These are phyloP conservation scores for Aegithalos caudatus DNA, from an alignment of 2,113 vertebrate species.

Conservation along the genomic window DNA sequence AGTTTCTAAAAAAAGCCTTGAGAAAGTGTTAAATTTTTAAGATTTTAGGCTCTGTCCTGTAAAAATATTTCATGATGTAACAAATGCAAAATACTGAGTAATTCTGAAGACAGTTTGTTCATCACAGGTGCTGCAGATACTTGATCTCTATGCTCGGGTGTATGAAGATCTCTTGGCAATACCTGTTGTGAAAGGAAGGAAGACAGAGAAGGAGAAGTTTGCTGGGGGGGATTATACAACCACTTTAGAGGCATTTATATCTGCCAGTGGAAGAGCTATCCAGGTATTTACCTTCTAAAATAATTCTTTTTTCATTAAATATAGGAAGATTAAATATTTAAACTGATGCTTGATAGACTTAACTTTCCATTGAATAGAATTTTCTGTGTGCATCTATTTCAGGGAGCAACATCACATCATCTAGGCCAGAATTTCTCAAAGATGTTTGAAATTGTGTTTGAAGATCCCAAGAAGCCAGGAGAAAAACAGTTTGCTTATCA, in stretches of 20 bases:
- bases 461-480: slow-evolving; percentile 91
- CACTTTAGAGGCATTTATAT: slow-evolving; percentile 93
- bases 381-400: slow-evolving; percentile 9
- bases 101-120: not conserved
- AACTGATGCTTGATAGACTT: not conserved
- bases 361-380: not conserved
- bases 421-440: slow-evolving; percentile 96
- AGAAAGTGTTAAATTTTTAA: not conserved
- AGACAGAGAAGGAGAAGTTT: slow-evolving; percentile 98
- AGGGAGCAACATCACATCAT: slow-evolving; percentile 97
- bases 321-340: not conserved
- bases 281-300: slow-evolving; percentile 75
- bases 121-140: slow-evolving; percentile 89
- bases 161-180: slow-evolving; percentile 97
- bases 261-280: slow-evolving; percentile 93
- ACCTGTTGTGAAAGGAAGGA: slow-evolving; percentile 93
- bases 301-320: not conserved
- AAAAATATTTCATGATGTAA: not conserved
- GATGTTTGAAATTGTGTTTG: slow-evolving; percentile 97
- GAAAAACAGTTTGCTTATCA: slow-evolving; percentile 96
- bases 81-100: not conserved
- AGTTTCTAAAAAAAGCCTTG: not conserved
- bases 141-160: slow-evolving; percentile 89
- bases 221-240: slow-evolving; percentile 97
- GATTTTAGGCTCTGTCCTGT: not conserved